Conservation (phyloP, 2,797 vertebrate genomes). For the Mus caroli region DNA sequence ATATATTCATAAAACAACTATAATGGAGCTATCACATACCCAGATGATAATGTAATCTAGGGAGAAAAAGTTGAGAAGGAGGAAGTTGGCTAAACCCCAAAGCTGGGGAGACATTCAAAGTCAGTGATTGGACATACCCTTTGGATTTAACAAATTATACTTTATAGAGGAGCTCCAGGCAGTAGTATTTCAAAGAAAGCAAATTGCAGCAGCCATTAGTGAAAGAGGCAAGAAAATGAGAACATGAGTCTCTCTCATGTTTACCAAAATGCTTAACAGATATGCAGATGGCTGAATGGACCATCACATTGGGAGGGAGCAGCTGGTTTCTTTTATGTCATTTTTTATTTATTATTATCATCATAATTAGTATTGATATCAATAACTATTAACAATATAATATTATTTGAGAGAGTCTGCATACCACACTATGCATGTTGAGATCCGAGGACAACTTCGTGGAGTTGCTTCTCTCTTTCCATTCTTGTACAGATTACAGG, state of each 20-base stretch:
- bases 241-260: background rate
- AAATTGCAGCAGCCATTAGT: background rate
- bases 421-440: background rate
- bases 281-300: background rate
- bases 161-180: background rate
- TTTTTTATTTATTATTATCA: background rate
- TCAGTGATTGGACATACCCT: background rate
- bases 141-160: background rate
- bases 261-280: background rate
- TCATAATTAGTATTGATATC: too few relatives aligned
- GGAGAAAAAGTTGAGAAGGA: background rate
- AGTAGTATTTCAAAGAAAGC: background rate
- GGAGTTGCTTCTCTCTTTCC: background rate
- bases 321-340: background rate
- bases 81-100: background rate
- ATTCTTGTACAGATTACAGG: background rate
- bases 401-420: background rate
- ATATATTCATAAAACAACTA: background rate
- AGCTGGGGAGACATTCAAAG: background rate
- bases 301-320: background rate
- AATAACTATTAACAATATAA: too few relatives aligned
- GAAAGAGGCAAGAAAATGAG: background rate
- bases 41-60: background rate
- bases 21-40: too few relatives aligned
- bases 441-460: background rate